Percentiles rank a stretch among this genome's conserved stretches.
phyloP scores from a whole-genome alignment of 2,113 vertebrate genomes.

The Solea solea region DNA sequence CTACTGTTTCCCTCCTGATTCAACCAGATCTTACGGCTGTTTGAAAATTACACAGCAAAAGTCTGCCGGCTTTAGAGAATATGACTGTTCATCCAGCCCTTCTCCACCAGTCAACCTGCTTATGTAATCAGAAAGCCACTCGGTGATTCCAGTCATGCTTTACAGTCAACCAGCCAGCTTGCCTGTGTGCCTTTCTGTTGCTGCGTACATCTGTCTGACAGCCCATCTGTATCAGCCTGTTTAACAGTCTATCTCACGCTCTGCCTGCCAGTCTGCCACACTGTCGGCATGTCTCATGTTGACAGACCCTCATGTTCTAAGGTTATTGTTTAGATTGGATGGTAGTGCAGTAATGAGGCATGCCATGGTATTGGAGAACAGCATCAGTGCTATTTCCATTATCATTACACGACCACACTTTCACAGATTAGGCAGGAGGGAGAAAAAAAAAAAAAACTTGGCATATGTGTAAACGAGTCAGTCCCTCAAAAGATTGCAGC shows the following conservation, averaged over 20 bases:
- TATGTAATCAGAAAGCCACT: conserved; percentile 58
- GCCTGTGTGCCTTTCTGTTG: conserved; percentile 43
- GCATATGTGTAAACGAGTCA: background rate
- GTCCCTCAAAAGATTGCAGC: conserved; percentile 20
- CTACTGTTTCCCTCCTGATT: conserved; percentile 3
- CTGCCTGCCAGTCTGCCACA: conserved; percentile 25
- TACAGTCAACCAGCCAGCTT: conserved; percentile 47
- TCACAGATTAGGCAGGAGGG: background rate
- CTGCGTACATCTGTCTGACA: conserved; percentile 59
- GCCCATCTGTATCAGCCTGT: conserved; percentile 52
- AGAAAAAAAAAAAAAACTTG: background rate
- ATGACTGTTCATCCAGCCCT: conserved; percentile 44
- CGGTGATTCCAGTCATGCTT: conserved; percentile 38
- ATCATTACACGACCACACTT: conserved; percentile 5
- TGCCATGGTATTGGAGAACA: background rate
- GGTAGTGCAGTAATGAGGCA: conserved; percentile 9
- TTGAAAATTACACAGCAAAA: conserved; percentile 59
- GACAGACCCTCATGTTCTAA: conserved; percentile 26
- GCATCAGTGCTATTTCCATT: conserved; percentile 15
- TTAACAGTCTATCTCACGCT: conserved; percentile 18
- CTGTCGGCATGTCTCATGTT: conserved; percentile 32
- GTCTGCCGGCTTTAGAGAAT: conserved; percentile 38
- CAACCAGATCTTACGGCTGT: conserved; percentile 45
- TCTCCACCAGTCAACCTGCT: conserved; percentile 58
- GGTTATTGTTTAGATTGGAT: conserved; percentile 36